A percentile compares a stretch with the other conserved stretches of the same genome.
These are phyloP conservation scores for Plecotus auritus DNA, from an alignment of 2,113 vertebrate species.

Conservation along the genomic window DNA sequence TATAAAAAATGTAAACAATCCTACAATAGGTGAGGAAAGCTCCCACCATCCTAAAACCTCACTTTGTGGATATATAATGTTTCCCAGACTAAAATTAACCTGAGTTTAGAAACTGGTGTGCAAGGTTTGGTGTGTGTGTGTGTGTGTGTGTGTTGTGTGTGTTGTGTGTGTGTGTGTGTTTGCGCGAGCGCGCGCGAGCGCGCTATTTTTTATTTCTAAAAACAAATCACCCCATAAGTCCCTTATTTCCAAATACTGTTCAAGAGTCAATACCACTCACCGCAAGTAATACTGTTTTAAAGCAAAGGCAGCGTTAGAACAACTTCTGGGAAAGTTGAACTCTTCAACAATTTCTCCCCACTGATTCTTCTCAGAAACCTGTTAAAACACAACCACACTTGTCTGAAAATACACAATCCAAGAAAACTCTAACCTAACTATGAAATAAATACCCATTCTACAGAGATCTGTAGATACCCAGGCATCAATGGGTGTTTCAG, in stretches of 20 bases:
- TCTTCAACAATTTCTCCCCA: constrained; percentile 98
- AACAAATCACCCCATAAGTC: constrained; percentile 58
- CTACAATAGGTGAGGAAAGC: constrained; percentile 34
- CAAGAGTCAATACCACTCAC: constrained; percentile 87
- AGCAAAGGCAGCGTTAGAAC: constrained; percentile 99
- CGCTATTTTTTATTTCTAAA: background rate
- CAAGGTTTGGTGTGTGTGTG: background rate
- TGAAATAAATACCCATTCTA: constrained; percentile 73
- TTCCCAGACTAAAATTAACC: constrained; percentile 18
- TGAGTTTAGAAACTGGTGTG: constrained; percentile 53
- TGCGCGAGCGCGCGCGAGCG: too few species aligned
- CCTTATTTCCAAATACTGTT: constrained; percentile 69
- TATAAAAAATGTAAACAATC: constrained; percentile 73
- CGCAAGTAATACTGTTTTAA: constrained; percentile 99
- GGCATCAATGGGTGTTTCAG: constrained; percentile 8
- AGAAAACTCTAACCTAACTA: constrained; percentile 67
- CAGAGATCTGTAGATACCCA: constrained; percentile 36
- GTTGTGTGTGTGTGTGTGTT: background rate
- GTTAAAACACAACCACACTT: constrained; percentile 81
- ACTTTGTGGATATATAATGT: background rate
- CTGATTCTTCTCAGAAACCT: constrained; percentile 99
- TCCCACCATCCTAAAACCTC: background rate
- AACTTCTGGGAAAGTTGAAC: constrained; percentile 98
- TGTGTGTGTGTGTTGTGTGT: background rate
- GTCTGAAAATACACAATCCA: constrained; percentile 70